phyloP scores from a whole-genome alignment of 2,888 invertebrate genomes.

The Hyposoter dolosus region DNA sequence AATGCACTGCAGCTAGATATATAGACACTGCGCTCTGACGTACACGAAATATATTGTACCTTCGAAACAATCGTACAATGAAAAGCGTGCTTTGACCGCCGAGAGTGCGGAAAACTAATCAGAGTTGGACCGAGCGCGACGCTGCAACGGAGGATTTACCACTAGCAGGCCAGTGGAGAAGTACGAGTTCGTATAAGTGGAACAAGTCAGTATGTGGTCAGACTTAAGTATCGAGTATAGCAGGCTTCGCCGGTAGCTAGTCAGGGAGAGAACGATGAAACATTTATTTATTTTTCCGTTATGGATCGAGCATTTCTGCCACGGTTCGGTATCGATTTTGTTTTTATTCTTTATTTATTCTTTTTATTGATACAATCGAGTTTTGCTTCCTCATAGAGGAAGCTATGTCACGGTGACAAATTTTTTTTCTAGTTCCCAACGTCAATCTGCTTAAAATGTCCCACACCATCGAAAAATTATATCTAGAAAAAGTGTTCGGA shows the following conservation, averaged over 20 bases:
- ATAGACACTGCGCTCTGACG: background rate
- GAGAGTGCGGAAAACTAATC: conserved; percentile 65
- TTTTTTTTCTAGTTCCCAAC: no score
- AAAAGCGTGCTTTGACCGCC: conserved; percentile 59
- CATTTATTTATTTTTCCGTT: background rate
- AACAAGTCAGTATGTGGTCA: conserved; percentile 55
- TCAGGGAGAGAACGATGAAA: background rate
- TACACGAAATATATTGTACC: conserved; percentile 5
- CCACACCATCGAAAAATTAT: no score
- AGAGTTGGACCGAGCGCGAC: conserved; percentile 38
- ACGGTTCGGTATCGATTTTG: background rate
- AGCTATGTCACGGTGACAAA: no score
- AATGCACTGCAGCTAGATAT: conserved; percentile 28
- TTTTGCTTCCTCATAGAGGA: no score
- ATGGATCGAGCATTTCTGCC: background rate
- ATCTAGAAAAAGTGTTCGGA: no score
- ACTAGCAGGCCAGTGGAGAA: background rate
- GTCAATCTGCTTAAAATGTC: no score
- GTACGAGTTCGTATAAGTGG: conserved; percentile 37
- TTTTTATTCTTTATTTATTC: background rate
- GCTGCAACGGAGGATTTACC: conserved; percentile 22
- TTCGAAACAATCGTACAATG: conserved; percentile 55
- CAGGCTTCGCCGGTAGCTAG: background rate
- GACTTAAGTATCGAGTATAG: conserved; percentile 32
- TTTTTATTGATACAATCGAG: no score